phyloP scores from a whole-genome alignment of 2,888 invertebrate genomes.

The Kryphioiulus occultus region DNA sequence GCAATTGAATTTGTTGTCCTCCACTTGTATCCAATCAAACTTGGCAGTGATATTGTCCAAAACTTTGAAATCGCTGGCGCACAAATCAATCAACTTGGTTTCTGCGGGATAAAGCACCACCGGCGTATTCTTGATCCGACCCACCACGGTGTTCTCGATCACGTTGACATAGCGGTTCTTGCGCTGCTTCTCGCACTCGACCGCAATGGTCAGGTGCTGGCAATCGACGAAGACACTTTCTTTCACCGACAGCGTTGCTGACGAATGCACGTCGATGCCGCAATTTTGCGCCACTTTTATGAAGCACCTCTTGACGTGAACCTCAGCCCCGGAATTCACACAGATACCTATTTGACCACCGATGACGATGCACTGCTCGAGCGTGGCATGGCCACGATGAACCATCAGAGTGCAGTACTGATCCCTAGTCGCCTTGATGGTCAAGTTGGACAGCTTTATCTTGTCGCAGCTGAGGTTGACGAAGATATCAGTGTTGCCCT shows the following conservation, averaged over 20 bases:
- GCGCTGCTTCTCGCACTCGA: not conserved
- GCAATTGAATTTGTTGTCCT: not conserved
- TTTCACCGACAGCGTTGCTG: not conserved
- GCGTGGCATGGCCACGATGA: slow-evolving; percentile 44
- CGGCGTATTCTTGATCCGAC: not conserved
- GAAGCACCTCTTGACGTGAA: not conserved
- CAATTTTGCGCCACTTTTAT: not conserved
- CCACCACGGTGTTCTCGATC: slow-evolving; percentile 2
- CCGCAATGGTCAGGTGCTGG: not conserved
- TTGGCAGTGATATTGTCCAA: not conserved
- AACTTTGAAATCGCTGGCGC: not conserved
- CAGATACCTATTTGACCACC: slow-evolving; percentile 18
- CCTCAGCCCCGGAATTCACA: slow-evolving; percentile 17
- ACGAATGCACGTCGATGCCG: not conserved
- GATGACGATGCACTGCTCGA: slow-evolving; percentile 45
- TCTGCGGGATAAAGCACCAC: not conserved
- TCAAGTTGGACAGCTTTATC: slow-evolving; percentile 44
- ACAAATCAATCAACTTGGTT: not conserved
- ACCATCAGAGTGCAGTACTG: slow-evolving; percentile 47
- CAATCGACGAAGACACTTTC: not conserved
- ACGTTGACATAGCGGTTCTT: slow-evolving; percentile 1
- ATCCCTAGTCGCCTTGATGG: slow-evolving; percentile 18
- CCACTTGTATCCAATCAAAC: not conserved
- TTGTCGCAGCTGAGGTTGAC: slow-evolving; percentile 42
- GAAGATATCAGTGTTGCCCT: slow-evolving; percentile 46